These are phyloP conservation scores for Hypselothyrea guttata DNA, from an alignment of 2,888 invertebrate genomes.

Conservation along the genomic window DNA sequence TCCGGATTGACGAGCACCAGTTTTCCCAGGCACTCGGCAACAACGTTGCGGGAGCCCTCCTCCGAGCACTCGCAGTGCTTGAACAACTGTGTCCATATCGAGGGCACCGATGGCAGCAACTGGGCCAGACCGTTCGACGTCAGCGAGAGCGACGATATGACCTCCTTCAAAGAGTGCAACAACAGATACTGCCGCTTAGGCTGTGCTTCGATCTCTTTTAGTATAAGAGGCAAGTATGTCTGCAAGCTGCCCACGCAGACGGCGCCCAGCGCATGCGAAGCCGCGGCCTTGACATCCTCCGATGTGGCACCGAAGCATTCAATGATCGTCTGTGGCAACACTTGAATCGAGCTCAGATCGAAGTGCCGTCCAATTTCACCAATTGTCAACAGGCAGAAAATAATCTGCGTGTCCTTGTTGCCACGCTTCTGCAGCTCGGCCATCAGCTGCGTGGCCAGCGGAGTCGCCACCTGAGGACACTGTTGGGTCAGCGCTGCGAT, in stretches of 20 bases:
- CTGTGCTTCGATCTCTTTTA: slow-evolving; percentile 96
- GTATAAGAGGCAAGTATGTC: slow-evolving; percentile 95
- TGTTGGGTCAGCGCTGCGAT: slow-evolving; percentile 95
- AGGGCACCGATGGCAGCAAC: slow-evolving; percentile 90
- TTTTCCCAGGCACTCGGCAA: slow-evolving; percentile 98
- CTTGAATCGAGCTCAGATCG: slow-evolving; percentile 89
- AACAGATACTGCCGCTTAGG: slow-evolving; percentile 97
- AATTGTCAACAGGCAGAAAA: slow-evolving; percentile 96
- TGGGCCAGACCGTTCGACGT: slow-evolving; percentile 89
- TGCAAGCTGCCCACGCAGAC: slow-evolving; percentile 97
- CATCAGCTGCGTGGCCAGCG: slow-evolving; percentile 86
- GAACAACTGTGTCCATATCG: slow-evolving; percentile 96
- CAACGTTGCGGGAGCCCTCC: slow-evolving; percentile 99
- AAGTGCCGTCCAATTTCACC: slow-evolving; percentile 98
- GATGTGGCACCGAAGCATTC: slow-evolving; percentile 94
- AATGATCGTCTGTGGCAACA: slow-evolving; percentile 90
- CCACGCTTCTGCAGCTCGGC: slow-evolving; percentile 88
- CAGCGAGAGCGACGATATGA: slow-evolving; percentile 92
- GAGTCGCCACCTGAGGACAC: slow-evolving; percentile 87
- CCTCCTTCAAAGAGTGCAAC: slow-evolving; percentile 98
- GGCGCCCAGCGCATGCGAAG: slow-evolving; percentile 97
- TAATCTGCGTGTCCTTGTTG: slow-evolving; percentile 88
- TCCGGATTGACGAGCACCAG: slow-evolving; percentile 96
- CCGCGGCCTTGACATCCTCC: slow-evolving; percentile 98
- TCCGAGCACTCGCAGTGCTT: slow-evolving; percentile 98